A percentile compares a stretch with the other conserved stretches of the same genome.
Conservation (phyloP, 2,888 invertebrate genomes). For the Apocheima hispidaria region DNA sequence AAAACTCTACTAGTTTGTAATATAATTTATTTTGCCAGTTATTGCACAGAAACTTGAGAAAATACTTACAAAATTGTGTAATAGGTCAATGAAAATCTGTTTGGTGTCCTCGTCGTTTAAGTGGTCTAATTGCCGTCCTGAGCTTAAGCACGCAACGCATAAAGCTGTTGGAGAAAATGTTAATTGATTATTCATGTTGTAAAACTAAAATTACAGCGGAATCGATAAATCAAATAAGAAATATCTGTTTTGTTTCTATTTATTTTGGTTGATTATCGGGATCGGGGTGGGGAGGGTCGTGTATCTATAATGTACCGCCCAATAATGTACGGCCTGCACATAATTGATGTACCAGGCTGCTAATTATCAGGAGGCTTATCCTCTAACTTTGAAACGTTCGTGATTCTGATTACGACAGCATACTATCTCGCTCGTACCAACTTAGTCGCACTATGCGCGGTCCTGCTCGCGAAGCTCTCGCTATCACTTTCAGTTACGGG, state of each 20-base stretch:
- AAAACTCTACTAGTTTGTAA: too few species aligned
- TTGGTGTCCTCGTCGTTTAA: conserved; percentile 49
- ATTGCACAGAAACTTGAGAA: neutral
- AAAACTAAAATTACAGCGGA: neutral
- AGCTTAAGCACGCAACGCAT: conserved; percentile 47
- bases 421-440: too few species aligned
- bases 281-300: too few species aligned
- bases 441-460: too few species aligned
- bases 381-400: too few species aligned
- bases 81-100: conserved; percentile 49
- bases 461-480: too few species aligned
- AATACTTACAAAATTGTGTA: conserved; percentile 53
- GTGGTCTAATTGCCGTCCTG: conserved; percentile 50
- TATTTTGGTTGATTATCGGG: neutral
- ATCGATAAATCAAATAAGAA: neutral
- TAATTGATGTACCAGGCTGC: too few species aligned
- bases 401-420: too few species aligned
- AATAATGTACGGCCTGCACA: too few species aligned
- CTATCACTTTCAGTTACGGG: too few species aligned
- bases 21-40: neutral
- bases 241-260: neutral
- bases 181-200: conserved; percentile 15
- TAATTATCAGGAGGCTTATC: too few species aligned
- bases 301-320: too few species aligned
- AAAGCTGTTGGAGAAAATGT: neutral